Conservation (phyloP, 2,113 vertebrate species). For the Lichenostomus cassidix region DNA sequence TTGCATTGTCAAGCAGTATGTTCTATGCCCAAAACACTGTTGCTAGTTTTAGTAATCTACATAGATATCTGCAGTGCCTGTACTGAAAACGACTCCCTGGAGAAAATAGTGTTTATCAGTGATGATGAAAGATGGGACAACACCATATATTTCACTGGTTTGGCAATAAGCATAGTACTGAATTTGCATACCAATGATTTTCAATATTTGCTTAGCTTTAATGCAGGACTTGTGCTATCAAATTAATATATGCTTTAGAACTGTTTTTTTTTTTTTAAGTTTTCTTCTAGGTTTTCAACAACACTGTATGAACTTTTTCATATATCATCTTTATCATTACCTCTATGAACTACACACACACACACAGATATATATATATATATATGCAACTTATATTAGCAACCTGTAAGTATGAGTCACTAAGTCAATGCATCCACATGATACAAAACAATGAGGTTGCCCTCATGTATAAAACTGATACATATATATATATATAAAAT, state of each 20-base stretch:
- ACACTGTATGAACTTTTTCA: not conserved
- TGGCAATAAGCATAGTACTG: not conserved
- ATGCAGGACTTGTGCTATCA: not conserved
- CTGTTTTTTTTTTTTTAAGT: not conserved
- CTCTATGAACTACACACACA: not conserved
- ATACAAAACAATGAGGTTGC: not conserved
- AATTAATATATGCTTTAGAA: not conserved
- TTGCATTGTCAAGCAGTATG: not conserved
- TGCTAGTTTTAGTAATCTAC: constrained; percentile 16
- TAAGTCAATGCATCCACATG: not conserved
- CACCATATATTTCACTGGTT: not conserved
- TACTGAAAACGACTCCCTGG: not conserved
- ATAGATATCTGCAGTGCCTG: not conserved
- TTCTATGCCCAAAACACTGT: not conserved
- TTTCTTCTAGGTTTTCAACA: not conserved
- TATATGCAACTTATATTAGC: not conserved
- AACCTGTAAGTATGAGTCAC: not conserved
- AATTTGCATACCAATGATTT: not conserved
- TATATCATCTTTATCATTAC: not conserved
- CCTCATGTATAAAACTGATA: not conserved
- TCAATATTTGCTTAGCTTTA: not conserved
- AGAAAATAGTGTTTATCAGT: not conserved
- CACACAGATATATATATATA: not conserved
- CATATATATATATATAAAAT: not conserved
- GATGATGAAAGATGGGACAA: not conserved